Evolutionary conservation across 2,888 invertebrate genomes (phyloP), one percentile per base, ranked within the genome.

Genomic region (Philereme transversata): DNA sequence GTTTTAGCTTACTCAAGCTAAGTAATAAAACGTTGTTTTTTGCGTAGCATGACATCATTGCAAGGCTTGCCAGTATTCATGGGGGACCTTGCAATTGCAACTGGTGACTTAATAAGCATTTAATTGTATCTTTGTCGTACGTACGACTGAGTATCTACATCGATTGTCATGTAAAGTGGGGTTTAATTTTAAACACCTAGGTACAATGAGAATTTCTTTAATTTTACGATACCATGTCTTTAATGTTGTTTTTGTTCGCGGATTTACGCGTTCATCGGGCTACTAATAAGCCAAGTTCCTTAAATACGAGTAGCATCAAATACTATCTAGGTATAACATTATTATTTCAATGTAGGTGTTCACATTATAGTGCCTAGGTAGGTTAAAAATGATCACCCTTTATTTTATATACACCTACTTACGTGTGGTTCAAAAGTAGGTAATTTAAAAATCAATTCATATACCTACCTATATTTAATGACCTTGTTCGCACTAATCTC

Each of bases 21-120:
- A 55, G 45, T 51, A 56, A 40, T 55, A 60, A 60, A 63, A 60
- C 41, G 10, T 22, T 3, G 43, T 48, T 66, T 67, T 64, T 61
- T 55, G 53, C 47, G 43, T 49, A 53, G 56, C 60, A 76, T 82
- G 81, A 81, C 80, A 80, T 80, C 81, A 81, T 63, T 68, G 44
- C 64, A 60, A 71, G 74, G 68, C 65, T 76, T 74, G 77, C 72
- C 78, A 75, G 74, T 71, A 69, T 70, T 69, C 62, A 73, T 72
- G 68, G 57, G 60, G 61, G 75, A 76, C 79, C 77, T 80, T 80
- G 76, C 67, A 67, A 69, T 80, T 80, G 76, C 67, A 67, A 69
- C 63, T 63, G 69, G 68, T 77, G 68, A 69, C 70, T 70, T 69
- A 73, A 69, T 71, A 65, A n/a, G 64, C 69, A 56, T 66, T 67